phyloP scores from a whole-genome alignment of 2,888 invertebrate genomes.

The Latheticus oryzae region DNA sequence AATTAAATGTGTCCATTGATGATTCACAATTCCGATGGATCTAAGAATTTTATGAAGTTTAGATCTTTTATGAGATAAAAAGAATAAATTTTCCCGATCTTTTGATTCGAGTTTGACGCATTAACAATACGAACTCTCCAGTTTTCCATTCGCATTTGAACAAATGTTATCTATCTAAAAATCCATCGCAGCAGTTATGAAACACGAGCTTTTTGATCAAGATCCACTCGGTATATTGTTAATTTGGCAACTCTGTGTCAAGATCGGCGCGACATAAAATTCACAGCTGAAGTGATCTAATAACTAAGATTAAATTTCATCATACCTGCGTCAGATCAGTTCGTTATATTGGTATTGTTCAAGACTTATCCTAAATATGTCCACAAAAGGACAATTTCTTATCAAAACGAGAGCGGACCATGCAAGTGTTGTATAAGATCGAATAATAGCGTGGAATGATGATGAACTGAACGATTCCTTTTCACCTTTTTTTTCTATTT shows the following conservation, averaged over 20 bases:
- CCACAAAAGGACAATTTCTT: slow-evolving; percentile 64
- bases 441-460: slow-evolving; percentile 15
- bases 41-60: too few species aligned
- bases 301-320: slow-evolving; percentile 57
- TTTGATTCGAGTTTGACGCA: too few species aligned
- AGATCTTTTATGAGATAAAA: too few species aligned
- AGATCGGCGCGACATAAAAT: slow-evolving; percentile 28
- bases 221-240: slow-evolving; percentile 20
- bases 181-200: neutral
- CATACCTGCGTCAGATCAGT: slow-evolving; percentile 57
- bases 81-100: too few species aligned
- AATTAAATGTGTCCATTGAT: too few species aligned
- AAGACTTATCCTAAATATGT: slow-evolving; percentile 62
- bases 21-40: too few species aligned
- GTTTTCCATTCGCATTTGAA: too few species aligned
- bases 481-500: slow-evolving; percentile 49
- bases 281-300: slow-evolving; percentile 44
- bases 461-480: slow-evolving; percentile 40
- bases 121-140: too few species aligned
- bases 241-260: slow-evolving; percentile 22
- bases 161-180: too few species aligned
- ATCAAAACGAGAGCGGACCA: slow-evolving; percentile 59
- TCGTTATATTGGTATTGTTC: slow-evolving; percentile 64
- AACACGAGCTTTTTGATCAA: slow-evolving; percentile 10
- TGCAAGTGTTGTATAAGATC: slow-evolving; percentile 21